Conservation (phyloP, 2,113 vertebrate genomes). For the Trematocara variabile region DNA sequence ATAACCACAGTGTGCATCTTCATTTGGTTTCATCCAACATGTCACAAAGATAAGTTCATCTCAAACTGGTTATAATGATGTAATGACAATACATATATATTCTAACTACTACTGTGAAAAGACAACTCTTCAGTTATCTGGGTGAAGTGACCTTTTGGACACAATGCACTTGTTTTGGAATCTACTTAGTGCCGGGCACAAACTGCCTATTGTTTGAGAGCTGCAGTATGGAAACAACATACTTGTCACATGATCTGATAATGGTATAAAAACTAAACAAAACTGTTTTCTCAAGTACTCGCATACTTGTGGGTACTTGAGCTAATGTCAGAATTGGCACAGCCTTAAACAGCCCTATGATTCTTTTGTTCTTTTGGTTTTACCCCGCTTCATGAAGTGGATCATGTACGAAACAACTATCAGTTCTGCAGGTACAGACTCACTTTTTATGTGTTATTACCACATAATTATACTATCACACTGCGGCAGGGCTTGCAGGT, state of each 20-base stretch:
- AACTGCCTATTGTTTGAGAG: neutral
- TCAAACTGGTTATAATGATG: neutral
- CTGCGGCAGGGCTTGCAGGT: neutral
- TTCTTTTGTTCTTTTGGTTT: neutral
- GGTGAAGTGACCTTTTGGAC: rapidly evolving
- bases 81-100: neutral
- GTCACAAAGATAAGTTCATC: neutral
- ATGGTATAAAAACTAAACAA: neutral
- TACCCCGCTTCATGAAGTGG: neutral
- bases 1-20: rapidly evolving
- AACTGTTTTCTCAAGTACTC: neutral
- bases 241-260: neutral
- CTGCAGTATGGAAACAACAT: neutral
- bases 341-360: neutral
- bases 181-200: neutral
- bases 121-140: neutral
- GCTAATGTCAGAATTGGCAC: neutral
- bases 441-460: neutral
- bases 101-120: neutral
- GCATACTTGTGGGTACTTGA: neutral
- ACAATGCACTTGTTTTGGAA: neutral
- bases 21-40: neutral
- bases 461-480: neutral
- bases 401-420: neutral
- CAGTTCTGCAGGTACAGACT: neutral